Conservation (phyloP, 2,888 invertebrate species). For the Aquatica leii region DNA sequence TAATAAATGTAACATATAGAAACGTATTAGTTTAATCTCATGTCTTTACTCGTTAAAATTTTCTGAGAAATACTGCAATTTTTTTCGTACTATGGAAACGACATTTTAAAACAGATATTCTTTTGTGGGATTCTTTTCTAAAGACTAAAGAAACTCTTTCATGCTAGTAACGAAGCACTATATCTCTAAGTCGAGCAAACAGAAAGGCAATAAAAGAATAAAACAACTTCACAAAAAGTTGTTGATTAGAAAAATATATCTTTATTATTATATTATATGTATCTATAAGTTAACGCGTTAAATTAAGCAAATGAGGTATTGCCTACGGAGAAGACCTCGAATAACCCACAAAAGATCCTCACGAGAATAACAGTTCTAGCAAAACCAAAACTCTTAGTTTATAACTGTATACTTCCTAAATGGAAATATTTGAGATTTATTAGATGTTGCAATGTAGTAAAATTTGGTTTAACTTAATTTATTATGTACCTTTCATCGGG, state of each 20-base stretch:
- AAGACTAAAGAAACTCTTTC: conserved; percentile 15
- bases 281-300: conserved; percentile 21
- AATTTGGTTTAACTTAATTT: conserved; percentile 8
- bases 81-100: conserved; percentile 11
- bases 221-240: background rate
- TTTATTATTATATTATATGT: too few species aligned
- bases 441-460: background rate
- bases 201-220: background rate
- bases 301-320: conserved; percentile 24
- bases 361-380: conserved; percentile 19
- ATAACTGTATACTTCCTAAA: conserved; percentile 1
- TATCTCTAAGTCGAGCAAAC: background rate
- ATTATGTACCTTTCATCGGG: conserved; percentile 6
- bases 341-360: conserved; percentile 20
- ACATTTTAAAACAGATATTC: conserved; percentile 24
- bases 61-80: conserved; percentile 24
- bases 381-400: conserved; percentile 17
- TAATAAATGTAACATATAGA: conserved; percentile 38
- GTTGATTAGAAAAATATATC: too few species aligned
- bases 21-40: conserved; percentile 32
- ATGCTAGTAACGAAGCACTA: conserved; percentile 18
- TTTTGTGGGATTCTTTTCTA: conserved; percentile 22
- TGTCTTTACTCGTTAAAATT: conserved; percentile 25
- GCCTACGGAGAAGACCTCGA: conserved; percentile 22
- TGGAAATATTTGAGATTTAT: conserved; percentile 2